Evolutionary conservation across 2,113 vertebrate species (phyloP).

Genomic region (Aphelocoma coerulescens): DNA sequence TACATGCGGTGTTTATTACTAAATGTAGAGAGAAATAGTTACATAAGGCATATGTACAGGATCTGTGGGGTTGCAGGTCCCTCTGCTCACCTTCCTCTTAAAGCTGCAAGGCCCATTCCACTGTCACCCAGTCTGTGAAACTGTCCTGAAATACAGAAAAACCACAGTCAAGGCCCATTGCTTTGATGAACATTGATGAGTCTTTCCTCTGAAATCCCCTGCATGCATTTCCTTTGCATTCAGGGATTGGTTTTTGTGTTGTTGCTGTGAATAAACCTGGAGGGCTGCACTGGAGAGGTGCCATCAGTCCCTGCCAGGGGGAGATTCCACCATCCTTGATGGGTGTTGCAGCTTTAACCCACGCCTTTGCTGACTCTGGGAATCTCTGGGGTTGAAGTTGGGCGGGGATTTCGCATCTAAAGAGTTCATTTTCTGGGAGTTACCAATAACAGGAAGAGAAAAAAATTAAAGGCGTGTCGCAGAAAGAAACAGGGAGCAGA

Average conservation of each 20-base stretch:
- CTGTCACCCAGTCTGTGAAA: not conserved
- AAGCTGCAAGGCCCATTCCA: conserved; percentile 22
- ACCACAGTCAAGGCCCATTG: not conserved
- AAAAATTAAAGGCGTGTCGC: not conserved
- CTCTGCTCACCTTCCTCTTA: conserved; percentile 49
- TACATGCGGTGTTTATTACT: conserved; percentile 86
- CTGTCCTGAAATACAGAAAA: not conserved
- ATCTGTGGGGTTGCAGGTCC: conserved; percentile 37
- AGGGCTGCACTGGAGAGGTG: not conserved
- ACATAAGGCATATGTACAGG: conserved; percentile 92
- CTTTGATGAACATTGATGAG: not conserved
- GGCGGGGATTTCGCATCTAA: conserved; percentile 58
- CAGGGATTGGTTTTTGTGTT: not conserved
- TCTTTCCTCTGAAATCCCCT: not conserved
- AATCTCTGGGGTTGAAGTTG: not conserved
- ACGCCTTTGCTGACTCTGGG: conserved; percentile 1
- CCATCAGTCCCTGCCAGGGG: not conserved
- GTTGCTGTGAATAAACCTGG: not conserved
- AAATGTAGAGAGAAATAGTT: conserved; percentile 78
- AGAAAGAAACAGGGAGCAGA: conserved; percentile 5
- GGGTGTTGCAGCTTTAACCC: conserved; percentile 19
- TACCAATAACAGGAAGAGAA: not conserved
- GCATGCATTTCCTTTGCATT: not conserved
- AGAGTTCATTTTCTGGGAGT: not conserved
- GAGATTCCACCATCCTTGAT: not conserved